These are phyloP conservation scores for Nannoperca obscura DNA, from an alignment of 2,797 vertebrate species.

Conservation along the genomic window DNA sequence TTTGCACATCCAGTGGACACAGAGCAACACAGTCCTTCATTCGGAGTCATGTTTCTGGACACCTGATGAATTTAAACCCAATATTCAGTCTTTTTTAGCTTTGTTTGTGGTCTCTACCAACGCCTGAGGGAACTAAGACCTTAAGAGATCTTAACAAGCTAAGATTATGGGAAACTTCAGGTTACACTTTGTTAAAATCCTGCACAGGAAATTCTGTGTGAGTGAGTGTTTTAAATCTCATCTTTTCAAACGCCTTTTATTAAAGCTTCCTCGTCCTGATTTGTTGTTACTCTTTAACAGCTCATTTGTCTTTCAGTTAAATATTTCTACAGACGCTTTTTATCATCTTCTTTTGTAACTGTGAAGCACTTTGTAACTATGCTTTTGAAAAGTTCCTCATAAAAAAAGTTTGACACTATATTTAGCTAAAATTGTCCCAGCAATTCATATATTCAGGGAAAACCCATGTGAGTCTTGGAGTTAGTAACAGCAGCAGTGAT, in stretches of 20 bases:
- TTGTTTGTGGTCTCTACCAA: not conserved
- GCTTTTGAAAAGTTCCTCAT: not conserved
- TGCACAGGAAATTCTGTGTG: no score
- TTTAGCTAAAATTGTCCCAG: constrained; percentile 6
- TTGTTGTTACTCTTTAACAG: not conserved
- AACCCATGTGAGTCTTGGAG: constrained; percentile 13
- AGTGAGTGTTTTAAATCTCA: not conserved
- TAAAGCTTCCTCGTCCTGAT: not conserved
- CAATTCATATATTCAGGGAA: constrained; percentile 28
- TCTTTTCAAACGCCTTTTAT: not conserved
- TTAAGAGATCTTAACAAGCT: no score
- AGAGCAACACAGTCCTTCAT: not conserved
- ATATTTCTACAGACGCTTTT: not conserved
- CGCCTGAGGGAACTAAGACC: not conserved
- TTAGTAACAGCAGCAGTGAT: constrained; percentile 40
- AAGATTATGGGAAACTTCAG: no score
- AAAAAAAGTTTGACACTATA: constrained; percentile 9
- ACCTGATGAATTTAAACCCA: not conserved
- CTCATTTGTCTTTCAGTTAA: not conserved
- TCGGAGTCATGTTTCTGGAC: not conserved
- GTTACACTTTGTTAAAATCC: not conserved
- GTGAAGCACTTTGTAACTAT: not conserved
- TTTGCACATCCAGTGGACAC: not conserved
- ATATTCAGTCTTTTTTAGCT: no score
- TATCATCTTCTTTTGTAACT: not conserved